Base-by-base conservation (phyloP, 1,140 invertebrate genomes). In the Papilio xuthus region DNA sequence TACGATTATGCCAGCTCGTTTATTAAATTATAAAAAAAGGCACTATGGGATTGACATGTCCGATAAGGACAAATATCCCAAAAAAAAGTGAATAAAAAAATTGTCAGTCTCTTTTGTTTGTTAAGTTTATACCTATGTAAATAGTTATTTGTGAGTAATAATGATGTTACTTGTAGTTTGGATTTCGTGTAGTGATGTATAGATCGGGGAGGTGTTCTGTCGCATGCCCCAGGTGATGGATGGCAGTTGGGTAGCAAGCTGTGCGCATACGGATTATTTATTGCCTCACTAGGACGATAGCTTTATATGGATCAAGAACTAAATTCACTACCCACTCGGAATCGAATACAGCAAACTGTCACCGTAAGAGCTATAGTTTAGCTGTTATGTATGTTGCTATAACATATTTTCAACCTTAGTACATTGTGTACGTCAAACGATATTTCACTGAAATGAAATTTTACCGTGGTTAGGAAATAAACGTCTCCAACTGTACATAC, bases 171-270 rank as follows among this genome's bases (percentile, higher is more conserved):
- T 10, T 28, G 1, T 26, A 28, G 10, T 63, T 10, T 63, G 60
- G 20, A 63, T 28, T 63, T 63, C 26, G 10, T 23, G 60, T 63
- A 63, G 60, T 63, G 60, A 63, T 63, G 60, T 63, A 63, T 28
- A 12, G 20, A 7, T 3, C 26, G 0, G 60, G 60, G n/a, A 6
- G 60, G 12, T 28, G 60, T 63, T 10, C 8, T 60, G 53, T 23
- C 20, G 20, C 53, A 8, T 60, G 53, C 60, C 60, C 4, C 23
- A 26, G 1, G 9, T 63, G 60, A 63, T 63, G 10, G 60, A 63
- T 63, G 60, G 60, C 60, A 63, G 60, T 28, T 63, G 60, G 60
- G 60, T 10, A 13, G 23, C 60, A 63, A 63, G 60, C 60, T 63
- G 53, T 60, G 60, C 60, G 26, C 60, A 28, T 26, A 26, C 60